Evolutionary conservation across 2,113 vertebrate species (phyloP).

Genomic region (Ceuthmochares aereus): DNA sequence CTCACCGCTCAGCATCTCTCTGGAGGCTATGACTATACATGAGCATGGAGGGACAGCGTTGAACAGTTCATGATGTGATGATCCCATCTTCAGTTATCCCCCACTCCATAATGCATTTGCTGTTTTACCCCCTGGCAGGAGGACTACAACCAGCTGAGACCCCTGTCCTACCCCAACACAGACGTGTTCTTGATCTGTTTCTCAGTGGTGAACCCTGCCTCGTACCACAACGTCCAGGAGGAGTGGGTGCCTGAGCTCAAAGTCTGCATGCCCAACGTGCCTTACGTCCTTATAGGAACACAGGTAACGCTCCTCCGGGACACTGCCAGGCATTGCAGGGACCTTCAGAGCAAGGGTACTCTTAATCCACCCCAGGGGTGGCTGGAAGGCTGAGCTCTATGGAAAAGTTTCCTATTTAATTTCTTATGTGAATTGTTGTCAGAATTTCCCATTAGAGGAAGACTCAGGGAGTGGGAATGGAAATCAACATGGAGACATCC

Average conservation of each 20-base stretch:
- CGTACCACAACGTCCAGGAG: slow-evolving; percentile 89
- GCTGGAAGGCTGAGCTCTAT: background rate
- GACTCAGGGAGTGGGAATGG: background rate
- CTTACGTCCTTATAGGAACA: slow-evolving; percentile 89
- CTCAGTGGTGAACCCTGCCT: slow-evolving; percentile 89
- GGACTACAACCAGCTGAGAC: slow-evolving; percentile 90
- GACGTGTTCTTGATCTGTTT: slow-evolving; percentile 91
- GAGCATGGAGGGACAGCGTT: background rate
- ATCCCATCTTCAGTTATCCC: no score
- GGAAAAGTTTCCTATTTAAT: background rate
- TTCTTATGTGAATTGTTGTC: background rate
- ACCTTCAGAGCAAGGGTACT: fast-evolving
- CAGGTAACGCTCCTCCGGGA: slow-evolving; percentile 70
- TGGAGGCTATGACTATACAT: fast-evolving
- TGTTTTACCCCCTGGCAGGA: slow-evolving; percentile 73
- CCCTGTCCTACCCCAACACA: slow-evolving; percentile 89
- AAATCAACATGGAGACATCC: background rate
- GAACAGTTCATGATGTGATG: fast-evolving
- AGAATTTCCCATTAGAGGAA: background rate
- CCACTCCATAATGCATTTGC: background rate
- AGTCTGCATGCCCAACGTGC: slow-evolving; percentile 87
- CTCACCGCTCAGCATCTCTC: background rate
- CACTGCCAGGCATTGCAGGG: fast-evolving
- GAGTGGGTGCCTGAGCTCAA: slow-evolving; percentile 90
- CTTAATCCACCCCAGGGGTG: background rate